These are phyloP conservation scores for Odocoileus virginianus DNA, from an alignment of 2,113 vertebrate genomes.

Conservation along the genomic window DNA sequence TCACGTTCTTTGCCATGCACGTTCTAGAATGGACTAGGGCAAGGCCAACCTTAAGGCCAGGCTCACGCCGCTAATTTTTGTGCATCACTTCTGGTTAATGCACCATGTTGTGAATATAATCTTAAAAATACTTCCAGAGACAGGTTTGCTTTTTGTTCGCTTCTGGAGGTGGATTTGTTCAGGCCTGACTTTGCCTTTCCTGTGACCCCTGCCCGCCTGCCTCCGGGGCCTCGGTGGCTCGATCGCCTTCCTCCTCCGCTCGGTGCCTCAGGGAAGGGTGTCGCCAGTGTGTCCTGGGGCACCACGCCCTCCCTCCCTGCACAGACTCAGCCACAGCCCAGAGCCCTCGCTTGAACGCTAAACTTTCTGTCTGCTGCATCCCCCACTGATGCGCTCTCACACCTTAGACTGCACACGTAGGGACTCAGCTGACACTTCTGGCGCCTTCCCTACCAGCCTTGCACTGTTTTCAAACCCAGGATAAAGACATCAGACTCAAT, in stretches of 20 bases:
- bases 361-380: background rate
- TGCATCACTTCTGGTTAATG: background rate
- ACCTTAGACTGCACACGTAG: background rate
- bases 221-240: background rate
- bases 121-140: background rate
- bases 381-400: background rate
- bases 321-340: background rate
- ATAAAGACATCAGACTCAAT: background rate
- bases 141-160: background rate
- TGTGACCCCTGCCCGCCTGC: background rate
- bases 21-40: background rate
- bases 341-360: background rate
- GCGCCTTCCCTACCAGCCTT: background rate
- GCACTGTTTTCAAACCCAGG: background rate
- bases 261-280: background rate
- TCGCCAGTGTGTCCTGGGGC: background rate
- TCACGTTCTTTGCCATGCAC: background rate
- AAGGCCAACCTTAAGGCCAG: background rate
- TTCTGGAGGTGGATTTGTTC: background rate
- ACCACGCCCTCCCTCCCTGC: rapidly evolving
- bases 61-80: background rate
- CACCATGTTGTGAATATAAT: background rate
- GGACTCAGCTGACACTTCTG: background rate
- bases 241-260: background rate
- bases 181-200: background rate